Conservation (phyloP, 2,888 invertebrate species). For the Micropterix aruncella region DNA sequence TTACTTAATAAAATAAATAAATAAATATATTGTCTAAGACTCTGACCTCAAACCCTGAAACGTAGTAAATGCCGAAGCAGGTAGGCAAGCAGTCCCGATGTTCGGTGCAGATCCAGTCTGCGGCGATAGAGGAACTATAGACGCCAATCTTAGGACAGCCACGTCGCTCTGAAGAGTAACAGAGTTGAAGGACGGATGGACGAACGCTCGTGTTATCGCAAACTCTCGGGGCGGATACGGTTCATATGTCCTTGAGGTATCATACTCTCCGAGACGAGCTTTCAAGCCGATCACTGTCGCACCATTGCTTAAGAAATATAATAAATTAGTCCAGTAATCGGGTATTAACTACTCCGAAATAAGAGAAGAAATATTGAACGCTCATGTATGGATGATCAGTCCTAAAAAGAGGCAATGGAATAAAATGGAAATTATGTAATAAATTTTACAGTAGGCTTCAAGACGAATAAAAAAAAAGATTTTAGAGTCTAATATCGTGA, state of each 20-base stretch:
- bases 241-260: constrained; percentile 48
- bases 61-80: constrained; percentile 21
- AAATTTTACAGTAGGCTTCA: no score
- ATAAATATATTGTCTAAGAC: constrained; percentile 1
- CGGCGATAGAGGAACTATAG: constrained; percentile 36
- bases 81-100: constrained; percentile 48
- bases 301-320: no score
- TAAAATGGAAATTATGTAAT: no score
- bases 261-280: constrained; percentile 65
- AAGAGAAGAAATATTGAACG: no score
- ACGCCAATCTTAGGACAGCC: constrained; percentile 58
- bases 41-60: not conserved
- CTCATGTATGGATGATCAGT: no score
- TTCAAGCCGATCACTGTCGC: constrained; percentile 25
- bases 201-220: constrained; percentile 38
- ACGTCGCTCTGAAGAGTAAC: constrained; percentile 68
- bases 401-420: no score
- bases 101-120: constrained; percentile 32
- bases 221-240: constrained; percentile 51
- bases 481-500: no score
- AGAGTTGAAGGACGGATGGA: constrained; percentile 52
- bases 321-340: no score
- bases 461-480: no score
- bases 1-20: constrained; percentile 3
- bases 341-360: no score